Conservation (phyloP, 2,113 vertebrate genomes). For the Pelodiscus sinensis region DNA sequence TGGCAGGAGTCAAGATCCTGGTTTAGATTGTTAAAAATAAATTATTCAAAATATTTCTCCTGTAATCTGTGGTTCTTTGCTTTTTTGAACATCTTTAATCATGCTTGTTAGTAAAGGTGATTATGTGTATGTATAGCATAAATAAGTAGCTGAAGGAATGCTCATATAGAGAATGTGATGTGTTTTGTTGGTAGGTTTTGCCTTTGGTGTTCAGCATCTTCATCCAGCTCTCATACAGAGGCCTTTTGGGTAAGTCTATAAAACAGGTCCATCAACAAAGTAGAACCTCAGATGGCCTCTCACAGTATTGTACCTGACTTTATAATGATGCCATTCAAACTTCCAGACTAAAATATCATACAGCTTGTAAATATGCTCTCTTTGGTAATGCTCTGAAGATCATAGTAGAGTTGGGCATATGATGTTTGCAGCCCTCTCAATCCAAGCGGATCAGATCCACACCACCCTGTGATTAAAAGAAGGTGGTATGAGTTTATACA, state of each 20-base stretch:
- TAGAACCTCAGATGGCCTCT: slow-evolving; percentile 44
- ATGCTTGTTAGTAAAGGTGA: slow-evolving; percentile 6
- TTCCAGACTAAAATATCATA: slow-evolving; percentile 49
- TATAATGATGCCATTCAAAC: slow-evolving; percentile 56
- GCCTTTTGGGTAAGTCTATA: slow-evolving; percentile 94
- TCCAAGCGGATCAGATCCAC: slow-evolving; percentile 57
- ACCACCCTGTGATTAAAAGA: slow-evolving; percentile 74
- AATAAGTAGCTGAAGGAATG: slow-evolving; percentile 3
- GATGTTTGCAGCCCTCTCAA: slow-evolving; percentile 58
- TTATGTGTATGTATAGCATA: neutral
- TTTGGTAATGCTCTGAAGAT: slow-evolving; percentile 74
- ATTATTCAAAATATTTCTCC: rapidly evolving
- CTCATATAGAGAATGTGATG: slow-evolving; percentile 62
- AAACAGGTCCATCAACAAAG: slow-evolving; percentile 31
- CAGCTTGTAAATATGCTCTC: slow-evolving; percentile 52
- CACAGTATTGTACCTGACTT: slow-evolving; percentile 59
- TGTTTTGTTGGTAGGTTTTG: slow-evolving; percentile 90
- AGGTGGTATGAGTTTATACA: slow-evolving; percentile 82
- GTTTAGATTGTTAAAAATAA: neutral
- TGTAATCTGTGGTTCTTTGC: neutral
- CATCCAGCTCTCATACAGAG: slow-evolving; percentile 98
- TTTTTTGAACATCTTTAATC: neutral
- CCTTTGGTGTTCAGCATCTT: slow-evolving; percentile 97
- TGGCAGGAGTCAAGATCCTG: neutral
- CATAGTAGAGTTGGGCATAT: slow-evolving; percentile 78